These are phyloP conservation scores for Thinocorus orbignyianus DNA, from an alignment of 2,113 vertebrate species.

Conservation along the genomic window DNA sequence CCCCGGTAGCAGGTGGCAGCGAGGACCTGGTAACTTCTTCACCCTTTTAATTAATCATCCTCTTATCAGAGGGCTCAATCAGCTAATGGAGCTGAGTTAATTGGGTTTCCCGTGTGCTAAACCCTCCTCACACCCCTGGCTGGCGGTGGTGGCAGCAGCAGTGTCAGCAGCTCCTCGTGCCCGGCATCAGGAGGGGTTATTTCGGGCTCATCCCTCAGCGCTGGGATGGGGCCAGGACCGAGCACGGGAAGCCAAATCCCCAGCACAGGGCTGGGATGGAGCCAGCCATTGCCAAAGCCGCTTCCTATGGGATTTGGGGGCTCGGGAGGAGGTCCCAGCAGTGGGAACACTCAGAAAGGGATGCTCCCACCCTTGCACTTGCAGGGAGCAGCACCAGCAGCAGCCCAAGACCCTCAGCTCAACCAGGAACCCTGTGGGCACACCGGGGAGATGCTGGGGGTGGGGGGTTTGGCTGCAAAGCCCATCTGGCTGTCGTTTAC, in stretches of 20 bases:
- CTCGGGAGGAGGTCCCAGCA: background rate
- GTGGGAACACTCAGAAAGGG: background rate
- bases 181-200: background rate
- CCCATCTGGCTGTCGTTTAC: background rate
- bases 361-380: background rate
- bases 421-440: background rate
- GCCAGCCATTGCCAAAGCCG: background rate
- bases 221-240: background rate
- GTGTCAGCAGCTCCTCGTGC: background rate
- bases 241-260: background rate
- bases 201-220: rapidly evolving
- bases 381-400: background rate
- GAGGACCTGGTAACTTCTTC: background rate
- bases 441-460: background rate
- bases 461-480: background rate
- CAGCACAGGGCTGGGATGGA: background rate
- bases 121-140: background rate
- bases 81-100: background rate
- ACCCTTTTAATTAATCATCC: conserved; percentile 41
- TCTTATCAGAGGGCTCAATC: conserved; percentile 23
- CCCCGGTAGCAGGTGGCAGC: rapidly evolving
- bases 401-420: background rate
- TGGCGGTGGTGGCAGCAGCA: background rate
- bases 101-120: background rate
- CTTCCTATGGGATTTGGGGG: background rate